These are phyloP conservation scores for Aplysina aerophoba DNA, from an alignment of 37 sponge, comb jelly and placozoan genomes.

Conservation along the genomic window DNA sequence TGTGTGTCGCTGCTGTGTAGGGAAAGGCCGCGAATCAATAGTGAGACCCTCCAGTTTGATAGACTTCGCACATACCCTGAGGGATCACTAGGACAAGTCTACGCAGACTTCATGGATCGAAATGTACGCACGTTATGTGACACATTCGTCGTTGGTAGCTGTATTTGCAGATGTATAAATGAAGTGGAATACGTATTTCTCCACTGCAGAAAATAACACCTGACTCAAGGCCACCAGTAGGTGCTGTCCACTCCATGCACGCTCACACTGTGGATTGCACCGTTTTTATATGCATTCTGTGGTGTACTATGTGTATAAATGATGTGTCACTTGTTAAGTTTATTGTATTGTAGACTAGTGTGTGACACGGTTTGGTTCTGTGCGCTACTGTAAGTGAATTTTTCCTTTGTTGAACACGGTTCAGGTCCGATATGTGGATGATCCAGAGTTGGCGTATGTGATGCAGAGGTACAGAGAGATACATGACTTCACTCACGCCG, in stretches of 20 bases:
- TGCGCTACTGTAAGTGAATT: no score
- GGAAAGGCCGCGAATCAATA: constrained; percentile 43
- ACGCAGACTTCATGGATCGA: constrained; percentile 47
- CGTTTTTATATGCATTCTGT: no score
- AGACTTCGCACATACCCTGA: constrained; percentile 31
- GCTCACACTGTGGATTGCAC: no score
- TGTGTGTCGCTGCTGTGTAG: constrained; percentile 2
- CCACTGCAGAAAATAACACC: constrained; percentile 29
- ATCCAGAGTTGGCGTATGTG: constrained; percentile 70
- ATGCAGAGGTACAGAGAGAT: constrained; percentile 80
- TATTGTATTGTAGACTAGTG: background rate
- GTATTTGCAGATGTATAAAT: background rate
- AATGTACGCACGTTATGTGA: constrained; percentile 47
- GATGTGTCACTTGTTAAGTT: no score
- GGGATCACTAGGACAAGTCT: constrained; percentile 44
- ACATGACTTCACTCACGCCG: constrained; percentile 73
- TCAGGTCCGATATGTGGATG: constrained; percentile 65
- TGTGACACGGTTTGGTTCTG: background rate
- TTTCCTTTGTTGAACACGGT: background rate
- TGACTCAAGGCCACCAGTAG: constrained; percentile 35
- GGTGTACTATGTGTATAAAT: no score
- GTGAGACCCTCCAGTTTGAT: constrained; percentile 46
- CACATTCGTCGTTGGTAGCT: background rate
- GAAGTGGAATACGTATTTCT: background rate
- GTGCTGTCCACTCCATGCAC: no score